Conservation (phyloP, 2,797 vertebrate species). For the Hoplostethus mediterraneus region DNA sequence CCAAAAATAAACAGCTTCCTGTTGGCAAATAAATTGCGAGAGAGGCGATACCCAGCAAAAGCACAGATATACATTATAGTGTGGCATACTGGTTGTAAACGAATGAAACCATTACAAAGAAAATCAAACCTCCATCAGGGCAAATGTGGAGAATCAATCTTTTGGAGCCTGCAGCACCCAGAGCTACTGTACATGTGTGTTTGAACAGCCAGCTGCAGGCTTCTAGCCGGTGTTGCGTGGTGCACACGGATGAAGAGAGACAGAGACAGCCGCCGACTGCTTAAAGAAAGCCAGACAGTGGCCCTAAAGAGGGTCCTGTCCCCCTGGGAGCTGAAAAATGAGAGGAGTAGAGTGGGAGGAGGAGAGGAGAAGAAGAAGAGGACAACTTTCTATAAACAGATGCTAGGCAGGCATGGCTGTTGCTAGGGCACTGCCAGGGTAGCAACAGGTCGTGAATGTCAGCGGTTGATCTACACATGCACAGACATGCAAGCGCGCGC, state of each 20-base stretch:
- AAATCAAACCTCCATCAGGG: not conserved
- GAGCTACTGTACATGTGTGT: conserved; percentile 9
- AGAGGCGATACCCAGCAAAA: not conserved
- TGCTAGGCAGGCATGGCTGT: conserved; percentile 58
- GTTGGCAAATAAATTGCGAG: not conserved
- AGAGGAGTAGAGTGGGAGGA: conserved; percentile 46
- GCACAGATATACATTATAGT: no score
- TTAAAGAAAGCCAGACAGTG: conserved; percentile 54
- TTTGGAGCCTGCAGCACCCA: not conserved
- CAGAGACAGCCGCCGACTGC: conserved; percentile 51
- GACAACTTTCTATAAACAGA: conserved; percentile 58
- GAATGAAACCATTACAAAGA: not conserved
- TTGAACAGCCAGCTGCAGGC: conserved; percentile 41
- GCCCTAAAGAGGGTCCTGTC: conserved; percentile 31
- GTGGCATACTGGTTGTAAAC: not conserved
- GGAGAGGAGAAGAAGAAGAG: conserved; percentile 28
- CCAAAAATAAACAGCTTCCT: not conserved
- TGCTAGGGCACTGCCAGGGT: conserved; percentile 52
- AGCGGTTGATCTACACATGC: conserved; percentile 2
- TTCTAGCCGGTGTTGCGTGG: conserved; percentile 44
- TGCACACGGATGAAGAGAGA: conserved; percentile 45
- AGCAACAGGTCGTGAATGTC: conserved; percentile 48
- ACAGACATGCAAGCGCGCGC: not conserved
- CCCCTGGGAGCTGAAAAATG: conserved; percentile 55
- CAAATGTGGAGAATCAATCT: conserved; percentile 1